phyloP scores from a whole-genome alignment of 1,140 invertebrate species.

The Plectrocnemia conspersa region DNA sequence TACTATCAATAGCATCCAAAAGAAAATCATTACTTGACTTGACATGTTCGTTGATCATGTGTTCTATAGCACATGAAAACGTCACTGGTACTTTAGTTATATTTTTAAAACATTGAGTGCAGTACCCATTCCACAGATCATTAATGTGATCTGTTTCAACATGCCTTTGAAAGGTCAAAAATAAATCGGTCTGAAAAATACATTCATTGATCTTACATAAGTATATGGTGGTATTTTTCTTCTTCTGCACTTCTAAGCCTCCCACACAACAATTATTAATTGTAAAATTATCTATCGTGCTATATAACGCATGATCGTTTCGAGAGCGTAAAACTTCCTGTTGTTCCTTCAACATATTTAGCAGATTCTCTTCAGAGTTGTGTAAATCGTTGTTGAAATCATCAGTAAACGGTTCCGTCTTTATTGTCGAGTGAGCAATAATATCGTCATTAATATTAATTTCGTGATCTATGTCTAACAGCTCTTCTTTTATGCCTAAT shows the following conservation, averaged over 20 bases:
- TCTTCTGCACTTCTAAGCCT: conserved; percentile 7
- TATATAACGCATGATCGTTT: background rate
- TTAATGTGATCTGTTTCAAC: conserved; percentile 10
- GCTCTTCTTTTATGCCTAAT: conserved; percentile 18
- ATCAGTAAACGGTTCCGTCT: background rate
- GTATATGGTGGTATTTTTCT: conserved; percentile 2
- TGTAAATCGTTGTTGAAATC: background rate
- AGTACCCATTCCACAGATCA: conserved; percentile 29
- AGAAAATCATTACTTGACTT: conserved; percentile 9
- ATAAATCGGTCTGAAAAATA: background rate
- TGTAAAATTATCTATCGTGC: background rate
- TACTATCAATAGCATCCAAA: background rate
- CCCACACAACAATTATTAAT: conserved; percentile 15
- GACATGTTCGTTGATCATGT: conserved; percentile 12
- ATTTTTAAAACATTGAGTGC: conserved; percentile 17
- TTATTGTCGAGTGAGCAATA: background rate
- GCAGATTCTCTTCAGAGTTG: conserved; percentile 7
- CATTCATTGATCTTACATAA: conserved; percentile 23
- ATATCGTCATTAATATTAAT: conserved; percentile 8
- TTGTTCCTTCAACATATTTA: conserved; percentile 11
- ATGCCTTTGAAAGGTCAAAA: conserved; percentile 19
- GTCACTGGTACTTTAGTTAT: background rate
- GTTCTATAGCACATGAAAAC: conserved; percentile 5
- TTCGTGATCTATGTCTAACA: background rate
- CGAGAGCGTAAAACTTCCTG: conserved; percentile 1